A percentile compares a stretch with the other conserved stretches of the same genome.
These are phyloP conservation scores for Andrena trimmerana DNA, from an alignment of 2,888 invertebrate species.

Conservation along the genomic window DNA sequence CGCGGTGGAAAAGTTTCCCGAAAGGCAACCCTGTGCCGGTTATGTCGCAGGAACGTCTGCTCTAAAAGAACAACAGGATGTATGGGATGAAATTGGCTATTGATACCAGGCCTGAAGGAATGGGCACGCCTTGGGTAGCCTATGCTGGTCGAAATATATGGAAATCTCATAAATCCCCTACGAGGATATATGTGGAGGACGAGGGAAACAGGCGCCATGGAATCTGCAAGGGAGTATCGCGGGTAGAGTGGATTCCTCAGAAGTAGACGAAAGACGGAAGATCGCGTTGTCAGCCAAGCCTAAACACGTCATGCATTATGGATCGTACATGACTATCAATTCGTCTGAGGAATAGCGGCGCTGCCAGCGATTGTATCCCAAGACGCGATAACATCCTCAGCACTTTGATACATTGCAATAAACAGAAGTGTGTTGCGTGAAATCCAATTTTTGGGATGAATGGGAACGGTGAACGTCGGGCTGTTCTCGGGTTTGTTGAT, in stretches of 20 bases:
- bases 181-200: conserved; percentile 13
- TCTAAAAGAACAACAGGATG: background rate
- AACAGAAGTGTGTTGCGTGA: background rate
- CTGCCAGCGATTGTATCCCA: conserved; percentile 4
- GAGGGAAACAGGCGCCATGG: conserved; percentile 15
- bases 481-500: background rate
- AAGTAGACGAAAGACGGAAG: conserved; percentile 38
- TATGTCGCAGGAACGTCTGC: background rate
- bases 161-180: conserved; percentile 52
- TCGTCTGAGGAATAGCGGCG: background rate
- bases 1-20: background rate
- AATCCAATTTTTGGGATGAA: background rate
- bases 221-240: conserved; percentile 8
- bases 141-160: conserved; percentile 45
- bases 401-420: background rate
- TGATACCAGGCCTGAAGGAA: background rate
- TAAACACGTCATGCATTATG: conserved; percentile 54
- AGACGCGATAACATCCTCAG: background rate
- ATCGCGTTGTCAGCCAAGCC: conserved; percentile 13
- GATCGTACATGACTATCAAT: conserved; percentile 32
- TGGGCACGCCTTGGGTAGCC: background rate
- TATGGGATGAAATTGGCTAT: background rate
- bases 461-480: background rate
- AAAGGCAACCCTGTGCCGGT: background rate
- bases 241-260: conserved; percentile 12